Percentiles rank a stretch among this genome's conserved stretches.
Conservation (phyloP, 2,113 vertebrate species). For the Microtus oregoni region DNA sequence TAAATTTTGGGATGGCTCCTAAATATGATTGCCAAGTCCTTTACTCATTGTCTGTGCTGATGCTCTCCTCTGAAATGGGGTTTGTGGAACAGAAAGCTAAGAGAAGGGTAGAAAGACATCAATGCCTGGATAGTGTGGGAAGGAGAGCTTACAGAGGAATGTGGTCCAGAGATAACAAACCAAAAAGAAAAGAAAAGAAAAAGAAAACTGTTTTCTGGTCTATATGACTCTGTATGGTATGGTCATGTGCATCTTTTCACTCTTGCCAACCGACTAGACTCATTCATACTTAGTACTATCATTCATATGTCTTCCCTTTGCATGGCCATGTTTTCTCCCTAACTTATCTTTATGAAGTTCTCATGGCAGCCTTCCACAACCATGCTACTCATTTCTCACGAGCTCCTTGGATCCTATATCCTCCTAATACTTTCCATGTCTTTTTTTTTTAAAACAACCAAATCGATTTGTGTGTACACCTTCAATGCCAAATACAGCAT, state of each 20-base stretch:
- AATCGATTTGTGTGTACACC: neutral
- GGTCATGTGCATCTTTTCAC: neutral
- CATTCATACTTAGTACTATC: neutral
- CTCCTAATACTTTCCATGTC: neutral
- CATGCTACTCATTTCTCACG: neutral
- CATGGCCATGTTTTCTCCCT: neutral
- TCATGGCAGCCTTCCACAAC: neutral
- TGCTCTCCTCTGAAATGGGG: neutral
- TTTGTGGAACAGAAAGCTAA: neutral
- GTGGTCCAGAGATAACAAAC: neutral
- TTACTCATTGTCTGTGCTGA: neutral
- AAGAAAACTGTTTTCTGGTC: neutral
- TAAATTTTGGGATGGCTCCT: neutral
- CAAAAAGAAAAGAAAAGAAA: neutral
- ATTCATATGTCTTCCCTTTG: neutral
- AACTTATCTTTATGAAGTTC: neutral
- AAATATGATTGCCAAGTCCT: neutral
- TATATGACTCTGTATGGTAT: neutral
- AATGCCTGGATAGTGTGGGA: neutral
- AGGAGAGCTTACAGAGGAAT: neutral
- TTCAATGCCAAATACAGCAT: neutral
- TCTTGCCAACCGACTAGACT: neutral
- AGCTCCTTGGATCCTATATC: neutral
- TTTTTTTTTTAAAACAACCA: neutral
- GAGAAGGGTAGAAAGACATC: neutral